phyloP scores from a whole-genome alignment of 2,797 vertebrate genomes.

The Ceyx erithaca region DNA sequence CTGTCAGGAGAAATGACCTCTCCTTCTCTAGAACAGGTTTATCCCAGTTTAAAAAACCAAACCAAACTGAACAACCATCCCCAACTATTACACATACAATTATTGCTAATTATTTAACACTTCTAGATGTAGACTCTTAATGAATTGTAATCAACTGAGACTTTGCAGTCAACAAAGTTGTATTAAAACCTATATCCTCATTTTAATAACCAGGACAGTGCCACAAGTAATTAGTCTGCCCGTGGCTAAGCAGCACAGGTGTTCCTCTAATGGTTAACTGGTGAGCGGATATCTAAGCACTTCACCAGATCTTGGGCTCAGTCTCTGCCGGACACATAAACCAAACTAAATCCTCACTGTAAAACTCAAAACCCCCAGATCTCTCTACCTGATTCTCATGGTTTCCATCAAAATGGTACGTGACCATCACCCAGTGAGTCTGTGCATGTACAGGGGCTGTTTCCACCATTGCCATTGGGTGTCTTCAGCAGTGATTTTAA shows the following conservation, averaged over 20 bases:
- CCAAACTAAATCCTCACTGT: neutral
- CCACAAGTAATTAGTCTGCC: neutral
- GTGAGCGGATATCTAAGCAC: neutral
- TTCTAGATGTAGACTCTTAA: neutral
- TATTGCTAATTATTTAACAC: neutral
- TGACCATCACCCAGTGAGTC: neutral
- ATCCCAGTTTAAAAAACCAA: neutral
- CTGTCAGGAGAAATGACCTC: neutral
- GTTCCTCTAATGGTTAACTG: neutral
- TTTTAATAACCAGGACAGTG: neutral
- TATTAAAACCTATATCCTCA: neutral
- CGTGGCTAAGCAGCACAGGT: neutral
- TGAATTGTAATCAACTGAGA: neutral
- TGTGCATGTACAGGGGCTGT: neutral
- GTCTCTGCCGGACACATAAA: neutral
- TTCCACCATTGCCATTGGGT: accelerated
- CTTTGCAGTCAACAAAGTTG: neutral
- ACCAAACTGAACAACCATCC: neutral
- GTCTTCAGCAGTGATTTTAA: neutral
- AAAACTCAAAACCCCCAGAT: neutral
- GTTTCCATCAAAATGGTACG: neutral
- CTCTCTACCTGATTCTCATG: accelerated
- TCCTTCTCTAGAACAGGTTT: neutral
- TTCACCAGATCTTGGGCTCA: neutral
- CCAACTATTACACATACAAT: neutral